Percentiles rank a stretch among this genome's conserved stretches.
Evolutionary conservation across 2,113 vertebrate species (phyloP).

Genomic region (Gambusia affinis): DNA sequence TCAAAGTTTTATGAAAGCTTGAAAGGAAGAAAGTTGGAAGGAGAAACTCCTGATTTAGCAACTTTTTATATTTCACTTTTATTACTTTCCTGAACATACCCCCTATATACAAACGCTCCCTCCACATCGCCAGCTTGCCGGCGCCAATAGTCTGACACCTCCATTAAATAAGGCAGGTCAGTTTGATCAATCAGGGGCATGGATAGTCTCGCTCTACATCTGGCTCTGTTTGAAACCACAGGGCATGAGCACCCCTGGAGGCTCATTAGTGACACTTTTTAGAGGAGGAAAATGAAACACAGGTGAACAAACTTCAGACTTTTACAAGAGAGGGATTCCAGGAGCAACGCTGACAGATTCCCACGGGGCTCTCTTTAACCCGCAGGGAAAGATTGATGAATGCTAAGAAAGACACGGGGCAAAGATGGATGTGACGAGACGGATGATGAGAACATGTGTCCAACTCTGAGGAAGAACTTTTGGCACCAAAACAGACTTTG

Average conservation of each 20-base stretch:
- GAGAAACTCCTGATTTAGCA: slow-evolving; percentile 2
- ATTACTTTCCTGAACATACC: neutral
- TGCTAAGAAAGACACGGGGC: slow-evolving; percentile 43
- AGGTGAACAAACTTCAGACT: slow-evolving; percentile 35
- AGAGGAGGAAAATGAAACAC: slow-evolving; percentile 59
- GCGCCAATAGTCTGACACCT: slow-evolving; percentile 46
- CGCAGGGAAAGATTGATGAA: slow-evolving; percentile 35
- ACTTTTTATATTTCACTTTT: slow-evolving; percentile 12
- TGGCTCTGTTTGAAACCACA: slow-evolving; percentile 55
- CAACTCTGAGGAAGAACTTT: neutral
- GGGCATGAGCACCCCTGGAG: slow-evolving; percentile 29
- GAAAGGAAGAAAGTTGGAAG: neutral
- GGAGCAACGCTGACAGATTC: slow-evolving; percentile 36
- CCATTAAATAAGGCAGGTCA: slow-evolving; percentile 67
- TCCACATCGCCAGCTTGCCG: slow-evolving; percentile 1
- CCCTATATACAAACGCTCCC: slow-evolving; percentile 28
- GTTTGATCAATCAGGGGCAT: slow-evolving; percentile 54
- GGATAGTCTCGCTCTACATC: slow-evolving; percentile 50
- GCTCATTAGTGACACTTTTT: slow-evolving; percentile 63
- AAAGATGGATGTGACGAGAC: neutral
- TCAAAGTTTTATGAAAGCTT: slow-evolving; percentile 27
- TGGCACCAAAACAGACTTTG: neutral
- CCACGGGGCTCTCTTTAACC: slow-evolving; percentile 33
- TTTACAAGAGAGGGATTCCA: slow-evolving; percentile 6
- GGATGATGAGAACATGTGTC: neutral